Conservation (phyloP, 1,140 invertebrate genomes). For the Platyscapa corneri region DNA sequence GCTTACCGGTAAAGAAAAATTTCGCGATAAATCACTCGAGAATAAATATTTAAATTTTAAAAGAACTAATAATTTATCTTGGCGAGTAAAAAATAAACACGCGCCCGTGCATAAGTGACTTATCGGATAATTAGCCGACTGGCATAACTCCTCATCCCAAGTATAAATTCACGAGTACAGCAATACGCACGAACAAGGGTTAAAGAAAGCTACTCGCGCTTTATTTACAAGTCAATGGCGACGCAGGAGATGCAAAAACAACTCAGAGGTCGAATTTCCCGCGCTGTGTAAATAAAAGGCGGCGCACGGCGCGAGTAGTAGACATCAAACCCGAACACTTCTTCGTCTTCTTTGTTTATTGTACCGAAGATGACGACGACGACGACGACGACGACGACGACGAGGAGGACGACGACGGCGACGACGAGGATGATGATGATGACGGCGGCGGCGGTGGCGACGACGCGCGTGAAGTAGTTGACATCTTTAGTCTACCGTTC, state of each 20-base stretch:
- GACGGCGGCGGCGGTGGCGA: too few relatives aligned
- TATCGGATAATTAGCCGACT: too few relatives aligned
- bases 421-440: too few relatives aligned
- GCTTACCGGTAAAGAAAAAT: too few relatives aligned
- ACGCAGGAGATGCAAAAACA: slow-evolving; percentile 13
- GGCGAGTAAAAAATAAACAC: too few relatives aligned
- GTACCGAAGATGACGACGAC: background rate
- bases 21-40: too few relatives aligned
- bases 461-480: background rate
- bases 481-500: background rate
- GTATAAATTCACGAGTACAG: background rate
- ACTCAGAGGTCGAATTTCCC: slow-evolving; percentile 20
- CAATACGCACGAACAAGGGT: background rate
- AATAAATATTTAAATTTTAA: background rate
- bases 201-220: slow-evolving; percentile 5
- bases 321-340: background rate
- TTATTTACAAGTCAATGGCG: slow-evolving; percentile 44
- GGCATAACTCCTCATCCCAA: background rate
- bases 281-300: slow-evolving; percentile 12
- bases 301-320: background rate
- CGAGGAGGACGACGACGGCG: too few relatives aligned
- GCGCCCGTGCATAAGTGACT: too few relatives aligned
- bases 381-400: too few relatives aligned
- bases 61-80: too few relatives aligned
- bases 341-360: slow-evolving; percentile 35